Conservation (phyloP, 2,113 vertebrate genomes). For the Xyliphius kryptos region DNA sequence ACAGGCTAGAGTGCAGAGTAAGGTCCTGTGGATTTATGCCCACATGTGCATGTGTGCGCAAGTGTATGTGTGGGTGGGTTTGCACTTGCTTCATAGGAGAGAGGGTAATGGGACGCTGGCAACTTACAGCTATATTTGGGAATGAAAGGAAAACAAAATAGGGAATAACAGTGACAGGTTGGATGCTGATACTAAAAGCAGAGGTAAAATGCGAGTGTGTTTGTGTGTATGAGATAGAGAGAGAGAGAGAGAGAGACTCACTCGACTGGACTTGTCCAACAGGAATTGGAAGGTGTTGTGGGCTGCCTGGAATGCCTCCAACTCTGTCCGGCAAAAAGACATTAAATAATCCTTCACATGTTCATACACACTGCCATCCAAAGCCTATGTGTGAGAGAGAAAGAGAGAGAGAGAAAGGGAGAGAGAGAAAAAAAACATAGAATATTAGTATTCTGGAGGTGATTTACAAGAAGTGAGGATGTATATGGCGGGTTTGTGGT, state of each 20-base stretch:
- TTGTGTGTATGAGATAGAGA: no score
- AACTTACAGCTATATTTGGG: constrained; percentile 33
- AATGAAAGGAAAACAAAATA: constrained; percentile 14
- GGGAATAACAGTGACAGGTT: no score
- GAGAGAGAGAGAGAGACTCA: constrained; percentile 17
- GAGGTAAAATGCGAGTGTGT: background rate
- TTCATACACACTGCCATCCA: constrained; percentile 85
- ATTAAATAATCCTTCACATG: constrained; percentile 86
- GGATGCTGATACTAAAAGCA: no score
- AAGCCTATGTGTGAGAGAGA: constrained; percentile 64
- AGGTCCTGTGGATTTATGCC: no score
- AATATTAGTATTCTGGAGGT: no score
- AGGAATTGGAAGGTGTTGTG: constrained; percentile 59
- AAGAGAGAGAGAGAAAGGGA: background rate
- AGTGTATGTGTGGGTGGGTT: background rate
- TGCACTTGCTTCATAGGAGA: constrained; percentile 31
- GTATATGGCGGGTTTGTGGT: no score
- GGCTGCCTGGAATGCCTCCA: constrained; percentile 87
- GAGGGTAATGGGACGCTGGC: constrained; percentile 34
- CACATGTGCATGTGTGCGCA: no score
- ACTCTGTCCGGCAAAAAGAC: constrained; percentile 86
- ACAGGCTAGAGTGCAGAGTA: no score
- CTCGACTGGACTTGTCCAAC: no score
- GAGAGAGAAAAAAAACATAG: no score
- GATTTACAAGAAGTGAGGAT: no score